Evolutionary conservation across 2,888 invertebrate species (phyloP), one percentile per base, ranked within the genome.

Genomic region (Pristionchus exspectatus): DNA sequence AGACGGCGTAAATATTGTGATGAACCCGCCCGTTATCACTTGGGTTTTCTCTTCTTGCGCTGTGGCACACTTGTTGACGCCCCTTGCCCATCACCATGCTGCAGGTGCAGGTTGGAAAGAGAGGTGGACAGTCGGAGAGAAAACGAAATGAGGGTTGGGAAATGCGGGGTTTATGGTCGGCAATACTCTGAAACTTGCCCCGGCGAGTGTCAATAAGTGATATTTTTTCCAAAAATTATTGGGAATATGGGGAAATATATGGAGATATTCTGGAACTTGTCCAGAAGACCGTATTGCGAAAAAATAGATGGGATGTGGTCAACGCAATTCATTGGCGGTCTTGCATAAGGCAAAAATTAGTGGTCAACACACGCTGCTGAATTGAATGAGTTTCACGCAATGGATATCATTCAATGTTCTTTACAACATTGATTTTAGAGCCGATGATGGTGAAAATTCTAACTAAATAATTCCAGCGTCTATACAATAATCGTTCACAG

Each of bases 1-100:
- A 69, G 27, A 18, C 69, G 69, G 69, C 30, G 69, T 69, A 74
- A 74, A 74, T 74, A 74, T 74, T 74, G 44, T 50, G 44, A 21
- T 74, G 74, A 44, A 74, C 74, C 38, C 74, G 9, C 10, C 2
- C 18, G 21, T 74, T 33, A 74, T 33, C 74, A 74, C 74, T n/a
- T 16, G 63, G 16, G 74, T 74, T 38, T 5, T 74, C 38, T 74
- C 24, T 9, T 9, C 4, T 2, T 33, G 2, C 44, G 44, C 44
- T 7, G 38, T 38, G 44, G 44, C 44, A 50, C 44, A 50, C 44
- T 50, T 50, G 10, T 50, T 50, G 4, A 50, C 44, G 3, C 44
- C 44, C 9, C 44, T 12, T 38, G 38, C 38, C 38, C 38, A 38
- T 50, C 44, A 50, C 74, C 74, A 38, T 38, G 74, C 74, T 74